A percentile compares a stretch with the other conserved stretches of the same genome.
phyloP scores from a whole-genome alignment of 2,113 vertebrate genomes.

The Bos taurus region ARS-UCD2.0 NC_037344.1:69238501-69239000 shows the following conservation, averaged over 20 bases:
- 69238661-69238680: background rate
- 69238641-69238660: background rate
- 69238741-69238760: background rate
- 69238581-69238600: background rate
- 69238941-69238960: background rate
- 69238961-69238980: background rate
- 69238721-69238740: background rate
- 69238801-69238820: background rate
- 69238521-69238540: background rate
- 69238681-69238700: background rate
- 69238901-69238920: background rate
- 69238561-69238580: background rate
- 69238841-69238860: background rate
- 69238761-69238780: background rate
- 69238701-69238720: background rate
- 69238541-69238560: background rate
- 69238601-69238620: background rate
- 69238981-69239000: background rate
- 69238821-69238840: accelerated
- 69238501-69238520: accelerated
- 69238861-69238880: background rate
- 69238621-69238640: background rate
- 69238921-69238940: background rate
- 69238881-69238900: no score
- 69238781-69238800: background rate